These are phyloP conservation scores for Dione juno DNA, from an alignment of 2,888 invertebrate genomes.

Conservation along the genomic window DNA sequence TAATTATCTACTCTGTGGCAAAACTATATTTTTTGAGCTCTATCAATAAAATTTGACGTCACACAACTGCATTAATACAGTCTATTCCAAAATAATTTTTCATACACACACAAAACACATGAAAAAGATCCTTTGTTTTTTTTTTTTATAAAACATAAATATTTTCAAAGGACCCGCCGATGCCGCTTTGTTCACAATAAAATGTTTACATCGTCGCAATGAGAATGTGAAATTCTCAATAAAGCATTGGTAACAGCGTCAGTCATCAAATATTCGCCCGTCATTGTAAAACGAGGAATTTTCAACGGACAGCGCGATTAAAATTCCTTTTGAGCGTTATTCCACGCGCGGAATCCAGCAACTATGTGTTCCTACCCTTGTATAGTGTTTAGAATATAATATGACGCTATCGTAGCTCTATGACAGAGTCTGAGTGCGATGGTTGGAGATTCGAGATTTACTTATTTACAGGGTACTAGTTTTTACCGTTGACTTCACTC, in stretches of 20 bases:
- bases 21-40: too few relatives aligned
- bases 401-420: neutral
- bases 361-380: conserved; percentile 17
- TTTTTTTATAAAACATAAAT: neutral
- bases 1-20: too few relatives aligned
- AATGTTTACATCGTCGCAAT: conserved; percentile 14
- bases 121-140: neutral
- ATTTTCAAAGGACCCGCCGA: neutral
- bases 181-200: conserved; percentile 8
- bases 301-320: conserved; percentile 38
- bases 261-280: conserved; percentile 35
- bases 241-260: conserved; percentile 23
- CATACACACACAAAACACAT: neutral
- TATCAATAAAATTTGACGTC: neutral
- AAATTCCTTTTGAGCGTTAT: conserved; percentile 43
- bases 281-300: conserved; percentile 42
- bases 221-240: conserved; percentile 28
- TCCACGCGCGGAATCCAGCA: conserved; percentile 26
- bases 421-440: neutral
- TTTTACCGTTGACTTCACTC: too few relatives aligned
- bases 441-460: neutral
- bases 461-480: too few relatives aligned
- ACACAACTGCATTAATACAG: neutral
- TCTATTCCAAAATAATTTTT: neutral
- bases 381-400: conserved; percentile 4